These are phyloP conservation scores for Aphelenchoides fujianensis DNA, from an alignment of 1,140 invertebrate species.

Conservation along the genomic window DNA sequence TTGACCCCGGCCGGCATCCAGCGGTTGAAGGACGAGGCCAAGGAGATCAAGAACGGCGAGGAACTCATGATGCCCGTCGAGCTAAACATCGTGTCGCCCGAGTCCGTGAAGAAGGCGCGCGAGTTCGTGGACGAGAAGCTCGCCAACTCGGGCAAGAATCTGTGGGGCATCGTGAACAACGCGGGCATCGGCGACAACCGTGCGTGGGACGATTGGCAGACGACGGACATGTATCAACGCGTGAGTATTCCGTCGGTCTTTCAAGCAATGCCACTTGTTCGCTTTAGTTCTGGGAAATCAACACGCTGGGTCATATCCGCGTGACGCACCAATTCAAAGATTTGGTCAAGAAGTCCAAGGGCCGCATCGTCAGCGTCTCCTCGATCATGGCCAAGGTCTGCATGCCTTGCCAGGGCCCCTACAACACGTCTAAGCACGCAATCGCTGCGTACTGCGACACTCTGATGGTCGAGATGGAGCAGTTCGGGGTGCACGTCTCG, in stretches of 20 bases:
- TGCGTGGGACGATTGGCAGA: slow-evolving; percentile 37
- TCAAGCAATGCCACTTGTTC: too few species aligned
- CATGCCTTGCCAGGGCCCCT: background rate
- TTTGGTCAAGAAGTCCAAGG: slow-evolving; percentile 31
- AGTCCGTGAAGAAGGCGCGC: slow-evolving; percentile 37
- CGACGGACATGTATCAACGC: slow-evolving; percentile 31
- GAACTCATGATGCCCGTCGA: slow-evolving; percentile 30
- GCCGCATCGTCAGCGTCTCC: slow-evolving; percentile 29
- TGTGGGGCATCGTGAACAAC: slow-evolving; percentile 36
- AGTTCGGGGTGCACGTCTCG: slow-evolving; percentile 26
- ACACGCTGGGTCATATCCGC: slow-evolving; percentile 36
- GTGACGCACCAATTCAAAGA: slow-evolving; percentile 42
- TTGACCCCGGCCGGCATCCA: slow-evolving; percentile 31
- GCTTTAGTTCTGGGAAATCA: slow-evolving; percentile 27
- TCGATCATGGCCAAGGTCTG: slow-evolving; percentile 30
- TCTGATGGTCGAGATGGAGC: slow-evolving; percentile 19
- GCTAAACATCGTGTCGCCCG: slow-evolving; percentile 29
- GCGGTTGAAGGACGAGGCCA: slow-evolving; percentile 23
- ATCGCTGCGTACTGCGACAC: slow-evolving; percentile 35
- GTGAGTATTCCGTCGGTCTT: background rate
- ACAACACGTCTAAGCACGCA: slow-evolving; percentile 33
- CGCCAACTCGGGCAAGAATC: background rate
- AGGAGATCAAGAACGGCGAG: slow-evolving; percentile 8
- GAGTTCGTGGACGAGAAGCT: slow-evolving; percentile 34
- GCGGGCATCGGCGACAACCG: slow-evolving; percentile 32